These are phyloP conservation scores for Enteromius argenteus DNA, from an alignment of 2,797 vertebrate genomes.

Conservation along the genomic window DNA sequence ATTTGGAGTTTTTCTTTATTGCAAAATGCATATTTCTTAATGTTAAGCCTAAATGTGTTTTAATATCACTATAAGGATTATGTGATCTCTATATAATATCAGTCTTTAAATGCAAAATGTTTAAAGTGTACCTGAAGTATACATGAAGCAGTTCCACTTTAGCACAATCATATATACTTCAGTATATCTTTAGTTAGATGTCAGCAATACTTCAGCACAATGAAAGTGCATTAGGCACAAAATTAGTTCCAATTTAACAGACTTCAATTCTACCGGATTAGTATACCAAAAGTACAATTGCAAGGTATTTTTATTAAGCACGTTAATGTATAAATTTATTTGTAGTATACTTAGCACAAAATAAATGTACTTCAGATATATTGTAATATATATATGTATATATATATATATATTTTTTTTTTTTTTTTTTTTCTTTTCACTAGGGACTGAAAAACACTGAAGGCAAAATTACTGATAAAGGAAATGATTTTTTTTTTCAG, in stretches of 20 bases:
- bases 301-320: not conserved
- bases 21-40: not conserved
- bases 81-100: not conserved
- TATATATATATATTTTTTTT: not conserved
- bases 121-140: not conserved
- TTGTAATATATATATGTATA: no score
- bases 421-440: not conserved
- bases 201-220: not conserved
- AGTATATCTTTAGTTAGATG: not conserved
- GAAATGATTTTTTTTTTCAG: not conserved
- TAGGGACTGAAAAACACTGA: not conserved
- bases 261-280: not conserved
- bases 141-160: not conserved
- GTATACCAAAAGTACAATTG: not conserved
- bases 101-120: no score
- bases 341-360: not conserved
- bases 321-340: not conserved
- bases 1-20: not conserved
- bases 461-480: not conserved
- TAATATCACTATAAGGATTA: not conserved
- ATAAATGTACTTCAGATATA: not conserved
- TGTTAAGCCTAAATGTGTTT: not conserved
- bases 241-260: not conserved
- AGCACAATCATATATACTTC: not conserved
- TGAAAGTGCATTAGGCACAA: not conserved